phyloP scores from a whole-genome alignment of 2,888 invertebrate genomes.

The Leptinotarsa rubiginosa region DNA sequence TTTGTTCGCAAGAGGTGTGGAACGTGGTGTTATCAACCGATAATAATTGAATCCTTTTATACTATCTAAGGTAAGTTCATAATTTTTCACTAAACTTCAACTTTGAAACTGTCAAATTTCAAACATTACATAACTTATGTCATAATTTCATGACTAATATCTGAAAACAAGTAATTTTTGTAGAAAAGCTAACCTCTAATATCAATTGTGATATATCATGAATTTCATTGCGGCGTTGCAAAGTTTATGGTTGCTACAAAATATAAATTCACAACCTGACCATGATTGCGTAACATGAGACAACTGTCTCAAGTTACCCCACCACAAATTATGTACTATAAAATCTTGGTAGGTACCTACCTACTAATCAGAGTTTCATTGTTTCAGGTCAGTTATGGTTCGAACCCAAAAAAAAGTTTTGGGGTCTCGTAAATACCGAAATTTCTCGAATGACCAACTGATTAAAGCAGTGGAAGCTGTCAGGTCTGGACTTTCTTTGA shows the following conservation, averaged over 20 bases:
- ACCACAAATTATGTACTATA: constrained; percentile 22
- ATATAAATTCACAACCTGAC: constrained; percentile 29
- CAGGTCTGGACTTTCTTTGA: constrained; percentile 26
- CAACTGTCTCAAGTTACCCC: constrained; percentile 21
- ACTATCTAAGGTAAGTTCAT: constrained; percentile 23
- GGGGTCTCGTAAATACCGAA: constrained; percentile 18
- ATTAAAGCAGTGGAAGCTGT: constrained; percentile 27
- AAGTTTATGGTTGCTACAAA: constrained; percentile 28
- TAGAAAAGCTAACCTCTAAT: too few relatives aligned
- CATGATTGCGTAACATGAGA: constrained; percentile 17
- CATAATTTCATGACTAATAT: too few relatives aligned
- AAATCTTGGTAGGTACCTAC: constrained; percentile 20
- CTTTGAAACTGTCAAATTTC: constrained; percentile 3
- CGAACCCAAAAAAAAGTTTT: constrained; percentile 24
- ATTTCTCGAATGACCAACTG: constrained; percentile 25
- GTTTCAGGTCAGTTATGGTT: constrained; percentile 25
- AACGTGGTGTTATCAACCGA: too few relatives aligned
- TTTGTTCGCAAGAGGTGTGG: too few relatives aligned
- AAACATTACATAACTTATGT: too few relatives aligned
- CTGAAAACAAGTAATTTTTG: too few relatives aligned
- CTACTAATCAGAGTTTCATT: constrained; percentile 22
- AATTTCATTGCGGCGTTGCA: too few relatives aligned
- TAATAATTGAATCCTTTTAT: constrained; percentile 5
- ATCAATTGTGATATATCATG: too few relatives aligned
- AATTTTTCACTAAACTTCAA: constrained; percentile 18